Conservation (phyloP, 2,113 vertebrate genomes). For the Coreoperca whiteheadi region DNA sequence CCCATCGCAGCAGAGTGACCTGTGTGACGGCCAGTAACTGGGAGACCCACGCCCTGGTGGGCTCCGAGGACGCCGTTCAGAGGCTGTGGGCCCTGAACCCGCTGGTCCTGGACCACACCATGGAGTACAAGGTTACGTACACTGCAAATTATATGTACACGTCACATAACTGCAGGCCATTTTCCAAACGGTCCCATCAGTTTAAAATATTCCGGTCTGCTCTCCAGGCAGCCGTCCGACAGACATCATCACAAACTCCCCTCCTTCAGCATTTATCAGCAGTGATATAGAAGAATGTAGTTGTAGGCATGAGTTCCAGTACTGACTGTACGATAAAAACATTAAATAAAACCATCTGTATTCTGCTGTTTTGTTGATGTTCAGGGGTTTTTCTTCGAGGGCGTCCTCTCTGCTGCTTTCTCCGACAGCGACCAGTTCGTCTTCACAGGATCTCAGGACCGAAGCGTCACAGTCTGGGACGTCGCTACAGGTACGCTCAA, state of each 20-base stretch:
- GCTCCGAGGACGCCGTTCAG: constrained; percentile 83
- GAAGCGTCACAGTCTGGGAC: constrained; percentile 87
- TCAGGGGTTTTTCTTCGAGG: constrained; percentile 83
- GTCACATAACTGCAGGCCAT: background rate
- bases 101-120: constrained; percentile 81
- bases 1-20: constrained; percentile 81
- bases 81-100: constrained; percentile 86
- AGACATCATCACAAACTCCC: too few relatives aligned
- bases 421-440: constrained; percentile 83
- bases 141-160: background rate
- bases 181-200: background rate
- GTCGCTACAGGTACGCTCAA: constrained; percentile 80
- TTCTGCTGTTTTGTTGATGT: background rate
- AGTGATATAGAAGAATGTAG: too few relatives aligned
- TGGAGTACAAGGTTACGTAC: constrained; percentile 89
- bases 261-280: too few relatives aligned
- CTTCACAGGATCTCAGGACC: constrained; percentile 83
- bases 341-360: too few relatives aligned
- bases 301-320: too few relatives aligned
- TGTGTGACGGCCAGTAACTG: constrained; percentile 83
- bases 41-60: constrained; percentile 81
- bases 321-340: too few relatives aligned
- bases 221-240: background rate
- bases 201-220: background rate
- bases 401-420: constrained; percentile 86